Base-by-base conservation (phyloP, 1,140 invertebrate genomes). In the Harlomillsia oculata region DNA sequence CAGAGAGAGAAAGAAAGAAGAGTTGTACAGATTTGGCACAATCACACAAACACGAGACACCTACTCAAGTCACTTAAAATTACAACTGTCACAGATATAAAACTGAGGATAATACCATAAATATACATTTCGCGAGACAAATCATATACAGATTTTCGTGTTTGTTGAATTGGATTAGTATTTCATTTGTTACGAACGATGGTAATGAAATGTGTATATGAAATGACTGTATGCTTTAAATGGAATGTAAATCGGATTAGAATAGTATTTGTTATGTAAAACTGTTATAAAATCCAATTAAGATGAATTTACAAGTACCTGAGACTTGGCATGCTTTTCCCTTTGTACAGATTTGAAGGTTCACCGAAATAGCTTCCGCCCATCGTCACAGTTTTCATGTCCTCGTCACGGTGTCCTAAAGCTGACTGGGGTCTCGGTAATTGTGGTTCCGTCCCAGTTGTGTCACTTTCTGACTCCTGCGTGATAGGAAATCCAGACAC, bases 311-410 rank as follows among this genome's bases (percentile, higher is more conserved):
- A 8, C 49, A 5, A 23, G 72, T 77, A 91, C 89, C 88, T 93
- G 43, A 94, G 74, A 71, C 89, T 92, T 5, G 90, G 90, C 88
- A 94, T 92, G 75, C 88, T 92, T 74, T 92, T 93, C 43, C 89
- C 90, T 77, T 92, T 90, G 40, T 90, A 83, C 28, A 93, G 63
- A 39, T 60, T 62, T 16, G 63, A 60, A 21, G 43, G 51, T 30
- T 59, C 60, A 18, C 45, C 57, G 34, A 62, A 62, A 41, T 49
- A 56, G 32, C 49, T 61, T 14, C 58, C 53, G 5, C 40, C 39
- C 37, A 53, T 46, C 20, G 34, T 43, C 11, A 18, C 49, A 36
- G 48, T 32, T 71, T 70, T 50, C 70, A 71, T 80, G 74, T 53
- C 55, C 8, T 64, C 58, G 56, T 78, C 78, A 53, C 77, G 75